Percentiles rank a stretch among this genome's conserved stretches.
phyloP scores from a whole-genome alignment of 2,888 invertebrate species.

The Endotricha flammealis region DNA sequence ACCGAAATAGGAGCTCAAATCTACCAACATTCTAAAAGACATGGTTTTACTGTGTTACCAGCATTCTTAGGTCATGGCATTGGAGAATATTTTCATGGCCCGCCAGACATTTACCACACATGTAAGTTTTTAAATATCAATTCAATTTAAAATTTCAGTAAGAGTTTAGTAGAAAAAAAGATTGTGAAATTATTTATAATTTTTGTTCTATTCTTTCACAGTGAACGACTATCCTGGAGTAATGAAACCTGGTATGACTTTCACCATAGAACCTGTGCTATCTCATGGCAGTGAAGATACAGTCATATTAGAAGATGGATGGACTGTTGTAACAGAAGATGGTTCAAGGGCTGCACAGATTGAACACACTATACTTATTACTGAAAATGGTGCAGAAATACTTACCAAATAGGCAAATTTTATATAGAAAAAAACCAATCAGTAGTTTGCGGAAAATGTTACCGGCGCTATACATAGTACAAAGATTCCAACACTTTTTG shows the following conservation, averaged over 20 bases:
- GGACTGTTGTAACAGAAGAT: conserved; percentile 94
- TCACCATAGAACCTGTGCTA: conserved; percentile 95
- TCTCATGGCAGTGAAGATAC: conserved; percentile 84
- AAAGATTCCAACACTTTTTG: too few relatives aligned
- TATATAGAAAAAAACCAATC: too few relatives aligned
- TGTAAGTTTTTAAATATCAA: too few relatives aligned
- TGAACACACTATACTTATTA: conserved; percentile 94
- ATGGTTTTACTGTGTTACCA: conserved; percentile 84
- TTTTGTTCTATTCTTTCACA: conserved; percentile 32
- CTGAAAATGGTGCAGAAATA: conserved; percentile 85
- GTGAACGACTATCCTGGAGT: conserved; percentile 81
- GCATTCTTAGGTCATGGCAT: conserved; percentile 95
- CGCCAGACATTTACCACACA: conserved; percentile 92
- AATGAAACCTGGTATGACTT: conserved; percentile 94
- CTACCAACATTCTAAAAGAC: conserved; percentile 79
- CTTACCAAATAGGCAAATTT: conserved; percentile 83
- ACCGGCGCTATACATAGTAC: too few relatives aligned
- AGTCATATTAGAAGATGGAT: conserved; percentile 88
- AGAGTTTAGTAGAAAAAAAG: too few relatives aligned
- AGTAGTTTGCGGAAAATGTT: too few relatives aligned
- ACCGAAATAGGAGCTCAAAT: conserved; percentile 81
- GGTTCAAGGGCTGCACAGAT: conserved; percentile 90
- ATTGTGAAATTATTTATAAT: conserved; percentile 5
- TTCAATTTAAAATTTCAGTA: too few relatives aligned
- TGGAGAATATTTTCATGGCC: conserved; percentile 93